A percentile compares a stretch with the other conserved stretches of the same genome.
Evolutionary conservation across 2,888 invertebrate genomes (phyloP).

Genomic region (Ennomos erosarius): DNA sequence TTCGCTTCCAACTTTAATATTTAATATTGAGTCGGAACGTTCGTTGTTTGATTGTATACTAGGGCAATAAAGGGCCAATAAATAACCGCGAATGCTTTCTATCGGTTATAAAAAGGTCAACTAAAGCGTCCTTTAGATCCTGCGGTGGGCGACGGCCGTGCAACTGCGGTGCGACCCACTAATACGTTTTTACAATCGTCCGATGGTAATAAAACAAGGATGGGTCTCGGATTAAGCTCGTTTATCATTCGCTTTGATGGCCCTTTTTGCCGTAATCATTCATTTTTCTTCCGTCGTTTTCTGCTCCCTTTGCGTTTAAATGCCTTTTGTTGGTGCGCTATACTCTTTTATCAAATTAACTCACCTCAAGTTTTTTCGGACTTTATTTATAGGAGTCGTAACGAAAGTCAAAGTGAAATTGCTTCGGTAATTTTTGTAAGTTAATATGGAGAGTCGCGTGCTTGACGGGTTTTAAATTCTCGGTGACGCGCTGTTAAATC

Average conservation of each 20-base stretch:
- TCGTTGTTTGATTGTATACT: constrained; percentile 52
- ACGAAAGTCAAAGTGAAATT: constrained; percentile 38
- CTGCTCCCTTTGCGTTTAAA: constrained; percentile 80
- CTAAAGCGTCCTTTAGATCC: constrained; percentile 76
- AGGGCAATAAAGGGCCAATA: constrained; percentile 66
- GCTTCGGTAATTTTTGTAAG: constrained; percentile 48
- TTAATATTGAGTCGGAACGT: constrained; percentile 29
- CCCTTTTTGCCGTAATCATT: constrained; percentile 85
- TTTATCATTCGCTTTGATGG: constrained; percentile 85
- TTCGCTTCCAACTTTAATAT: constrained; percentile 34
- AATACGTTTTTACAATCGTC: constrained; percentile 85
- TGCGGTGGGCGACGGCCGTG: constrained; percentile 46
- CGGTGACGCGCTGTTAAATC: constrained; percentile 63
- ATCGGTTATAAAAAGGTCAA: constrained; percentile 73
- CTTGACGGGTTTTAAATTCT: constrained; percentile 55
- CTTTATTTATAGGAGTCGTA: constrained; percentile 42
- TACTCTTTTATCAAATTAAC: constrained; percentile 74
- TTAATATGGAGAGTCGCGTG: constrained; percentile 60
- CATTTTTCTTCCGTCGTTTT: constrained; percentile 84
- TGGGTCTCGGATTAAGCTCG: constrained; percentile 81
- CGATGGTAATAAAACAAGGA: constrained; percentile 82
- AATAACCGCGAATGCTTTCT: constrained; percentile 66
- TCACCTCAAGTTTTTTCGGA: constrained; percentile 54
- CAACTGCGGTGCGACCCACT: constrained; percentile 61
- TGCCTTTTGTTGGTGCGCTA: constrained; percentile 71